Conservation (phyloP, 2,888 invertebrate species). For the Caenorhabditis becei region DNA sequence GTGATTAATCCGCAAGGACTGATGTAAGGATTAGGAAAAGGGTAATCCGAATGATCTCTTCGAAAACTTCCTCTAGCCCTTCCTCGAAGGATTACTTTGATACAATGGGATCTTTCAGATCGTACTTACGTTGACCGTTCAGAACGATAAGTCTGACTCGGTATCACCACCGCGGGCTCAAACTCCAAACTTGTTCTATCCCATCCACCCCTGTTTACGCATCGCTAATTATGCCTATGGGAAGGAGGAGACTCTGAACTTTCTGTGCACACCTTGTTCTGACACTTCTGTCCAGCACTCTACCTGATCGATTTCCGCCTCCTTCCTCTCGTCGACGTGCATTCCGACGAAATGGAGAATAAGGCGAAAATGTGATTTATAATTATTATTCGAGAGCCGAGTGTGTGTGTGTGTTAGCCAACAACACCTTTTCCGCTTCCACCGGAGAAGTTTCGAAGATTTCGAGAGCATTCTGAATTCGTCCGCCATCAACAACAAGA, state of each 20-base stretch:
- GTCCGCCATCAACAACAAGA: too few relatives aligned
- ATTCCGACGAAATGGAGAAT: slow-evolving; percentile 36
- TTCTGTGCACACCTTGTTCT: too few relatives aligned
- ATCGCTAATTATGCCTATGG: too few relatives aligned
- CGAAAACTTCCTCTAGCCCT: not conserved
- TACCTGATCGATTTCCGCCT: slow-evolving; percentile 20
- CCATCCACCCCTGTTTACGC: too few relatives aligned
- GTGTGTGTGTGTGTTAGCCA: not conserved
- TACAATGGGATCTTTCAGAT: too few relatives aligned
- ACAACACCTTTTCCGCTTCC: slow-evolving; percentile 13
- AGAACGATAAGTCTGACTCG: too few relatives aligned
- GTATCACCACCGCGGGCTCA: too few relatives aligned
- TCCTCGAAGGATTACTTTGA: not conserved
- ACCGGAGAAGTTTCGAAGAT: not conserved
- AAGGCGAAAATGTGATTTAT: slow-evolving; percentile 54
- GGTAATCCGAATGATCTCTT: not conserved
- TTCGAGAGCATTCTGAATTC: not conserved
- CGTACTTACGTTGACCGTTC: too few relatives aligned
- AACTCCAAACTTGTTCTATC: too few relatives aligned
- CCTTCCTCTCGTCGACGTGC: slow-evolving; percentile 5
- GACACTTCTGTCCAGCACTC: slow-evolving; percentile 19
- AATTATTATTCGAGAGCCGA: slow-evolving; percentile 44
- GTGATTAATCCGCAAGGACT: not conserved
- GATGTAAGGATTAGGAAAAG: not conserved
- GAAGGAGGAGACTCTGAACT: too few relatives aligned